Percentiles rank a stretch among this genome's conserved stretches.
Evolutionary conservation across 2,113 vertebrate species (phyloP).

Genomic region (Paraplagusia blochii): DNA sequence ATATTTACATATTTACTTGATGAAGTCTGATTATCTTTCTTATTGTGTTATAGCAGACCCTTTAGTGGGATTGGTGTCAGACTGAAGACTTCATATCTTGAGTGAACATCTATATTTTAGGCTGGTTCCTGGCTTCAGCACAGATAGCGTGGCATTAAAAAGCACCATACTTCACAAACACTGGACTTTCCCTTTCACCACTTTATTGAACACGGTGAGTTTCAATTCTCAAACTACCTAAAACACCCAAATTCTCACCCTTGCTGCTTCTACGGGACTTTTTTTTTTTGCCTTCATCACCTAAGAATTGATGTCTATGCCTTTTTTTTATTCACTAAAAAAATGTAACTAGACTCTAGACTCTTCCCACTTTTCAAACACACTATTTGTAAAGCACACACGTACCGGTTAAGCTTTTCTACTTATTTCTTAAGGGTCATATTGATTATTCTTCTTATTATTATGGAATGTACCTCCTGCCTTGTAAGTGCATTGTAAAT

Average conservation of each 20-base stretch:
- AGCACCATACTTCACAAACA: too few species aligned
- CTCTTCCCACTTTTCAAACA: background rate
- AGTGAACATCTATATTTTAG: too few species aligned
- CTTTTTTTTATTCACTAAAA: conserved; percentile 4
- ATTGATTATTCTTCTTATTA: conserved; percentile 23
- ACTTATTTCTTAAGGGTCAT: conserved; percentile 38
- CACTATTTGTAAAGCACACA: conserved; percentile 27
- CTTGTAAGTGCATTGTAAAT: conserved; percentile 64
- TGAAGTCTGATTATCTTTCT: too few species aligned
- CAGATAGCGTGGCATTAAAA: too few species aligned
- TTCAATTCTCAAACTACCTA: conserved; percentile 11
- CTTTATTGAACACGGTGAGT: background rate
- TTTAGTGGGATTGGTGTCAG: too few species aligned
- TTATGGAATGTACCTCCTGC: conserved; percentile 62
- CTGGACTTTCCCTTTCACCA: too few species aligned
- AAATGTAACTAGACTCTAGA: conserved; percentile 15
- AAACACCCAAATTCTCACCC: conserved; percentile 1
- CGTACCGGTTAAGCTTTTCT: conserved; percentile 45
- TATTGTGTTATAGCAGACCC: too few species aligned
- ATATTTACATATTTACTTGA: too few species aligned
- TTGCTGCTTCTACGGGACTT: conserved; percentile 23
- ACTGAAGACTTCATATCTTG: too few species aligned
- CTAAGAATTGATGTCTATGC: background rate
- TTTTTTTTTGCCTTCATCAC: conserved; percentile 12
- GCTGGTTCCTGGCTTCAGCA: too few species aligned